phyloP scores from a whole-genome alignment of 2,113 vertebrate genomes.

The Campylomormyrus numenius region DNA sequence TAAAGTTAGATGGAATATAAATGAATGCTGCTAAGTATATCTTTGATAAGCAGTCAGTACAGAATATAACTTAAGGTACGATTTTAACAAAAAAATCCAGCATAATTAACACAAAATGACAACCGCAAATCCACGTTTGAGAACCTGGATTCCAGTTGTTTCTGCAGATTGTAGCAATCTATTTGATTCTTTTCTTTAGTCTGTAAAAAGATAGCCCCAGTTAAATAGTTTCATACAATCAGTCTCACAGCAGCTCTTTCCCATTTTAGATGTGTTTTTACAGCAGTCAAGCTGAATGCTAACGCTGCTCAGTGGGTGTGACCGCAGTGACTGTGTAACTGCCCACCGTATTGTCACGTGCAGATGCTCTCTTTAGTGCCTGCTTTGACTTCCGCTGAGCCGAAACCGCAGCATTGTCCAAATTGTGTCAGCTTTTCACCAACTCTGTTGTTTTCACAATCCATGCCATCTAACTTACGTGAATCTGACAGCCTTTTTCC shows the following conservation, averaged over 20 bases:
- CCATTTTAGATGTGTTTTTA: neutral
- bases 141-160: neutral
- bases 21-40: neutral
- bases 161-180: neutral
- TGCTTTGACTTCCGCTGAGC: neutral
- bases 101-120: neutral
- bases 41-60: neutral
- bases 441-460: neutral
- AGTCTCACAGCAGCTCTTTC: neutral
- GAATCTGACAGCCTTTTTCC: neutral
- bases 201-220: too few relatives aligned
- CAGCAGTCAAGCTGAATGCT: neutral
- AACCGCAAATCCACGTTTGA: neutral
- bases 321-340: neutral
- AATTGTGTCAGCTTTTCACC: neutral
- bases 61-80: neutral
- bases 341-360: neutral
- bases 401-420: neutral
- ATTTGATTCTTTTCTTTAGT: neutral
- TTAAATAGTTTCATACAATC: neutral
- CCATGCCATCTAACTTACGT: neutral
- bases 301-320: neutral
- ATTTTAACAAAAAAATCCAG: neutral
- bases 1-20: neutral
- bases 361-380: neutral